phyloP scores from a whole-genome alignment of 2,113 vertebrate genomes.

The Indicator maculatus region DNA sequence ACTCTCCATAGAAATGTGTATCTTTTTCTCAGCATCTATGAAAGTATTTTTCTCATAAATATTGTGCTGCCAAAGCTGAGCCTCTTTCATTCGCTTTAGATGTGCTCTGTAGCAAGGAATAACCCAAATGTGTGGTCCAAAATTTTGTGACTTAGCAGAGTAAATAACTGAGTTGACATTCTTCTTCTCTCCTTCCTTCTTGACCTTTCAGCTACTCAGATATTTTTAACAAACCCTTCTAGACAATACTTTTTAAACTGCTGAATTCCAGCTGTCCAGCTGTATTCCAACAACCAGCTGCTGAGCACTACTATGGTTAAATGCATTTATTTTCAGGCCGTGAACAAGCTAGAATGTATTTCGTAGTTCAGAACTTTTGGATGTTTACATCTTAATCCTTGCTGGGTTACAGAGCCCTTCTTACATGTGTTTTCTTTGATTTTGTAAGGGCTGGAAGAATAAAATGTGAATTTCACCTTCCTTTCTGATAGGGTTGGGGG shows the following conservation, averaged over 20 bases:
- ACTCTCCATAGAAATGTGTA: background rate
- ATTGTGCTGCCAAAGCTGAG: background rate
- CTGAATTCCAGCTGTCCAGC: slow-evolving; percentile 12
- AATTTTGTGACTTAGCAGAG: background rate
- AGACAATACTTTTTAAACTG: background rate
- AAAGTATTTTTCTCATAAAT: background rate
- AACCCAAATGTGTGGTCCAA: background rate
- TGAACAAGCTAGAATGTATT: background rate
- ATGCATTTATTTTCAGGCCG: slow-evolving; percentile 31
- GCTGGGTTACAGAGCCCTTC: background rate
- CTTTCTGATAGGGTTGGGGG: background rate
- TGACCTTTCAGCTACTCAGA: background rate
- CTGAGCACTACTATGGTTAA: background rate
- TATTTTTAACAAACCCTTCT: background rate
- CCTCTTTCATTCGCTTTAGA: background rate
- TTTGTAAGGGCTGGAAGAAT: background rate
- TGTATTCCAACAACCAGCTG: slow-evolving; percentile 1
- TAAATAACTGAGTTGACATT: background rate
- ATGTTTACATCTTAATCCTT: background rate
- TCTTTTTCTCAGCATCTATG: background rate
- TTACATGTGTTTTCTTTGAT: background rate
- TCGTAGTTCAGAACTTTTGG: background rate
- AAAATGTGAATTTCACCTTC: background rate
- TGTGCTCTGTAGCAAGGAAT: background rate
- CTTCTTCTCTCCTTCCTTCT: background rate